Percentiles rank a stretch among this genome's conserved stretches.
phyloP scores from a whole-genome alignment of 1,140 invertebrate genomes.

The Lamellibrachia luymesi region DNA sequence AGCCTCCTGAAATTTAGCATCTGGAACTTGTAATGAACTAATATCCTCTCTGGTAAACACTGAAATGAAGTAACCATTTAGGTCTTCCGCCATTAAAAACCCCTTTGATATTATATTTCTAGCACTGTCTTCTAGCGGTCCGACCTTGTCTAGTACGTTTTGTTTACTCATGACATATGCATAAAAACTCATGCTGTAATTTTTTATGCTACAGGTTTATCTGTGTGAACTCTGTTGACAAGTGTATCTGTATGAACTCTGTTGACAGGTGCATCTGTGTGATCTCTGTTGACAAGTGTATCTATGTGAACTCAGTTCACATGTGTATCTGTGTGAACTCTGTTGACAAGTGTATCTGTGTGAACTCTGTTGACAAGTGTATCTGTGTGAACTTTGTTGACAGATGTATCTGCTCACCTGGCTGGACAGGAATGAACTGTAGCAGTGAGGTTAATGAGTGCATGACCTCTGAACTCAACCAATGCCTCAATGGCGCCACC shows the following conservation, averaged over 20 bases:
- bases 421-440: conserved; percentile 83
- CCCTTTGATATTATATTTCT: too few relatives aligned
- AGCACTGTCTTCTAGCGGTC: too few relatives aligned
- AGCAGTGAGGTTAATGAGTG: conserved; percentile 23
- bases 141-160: too few relatives aligned
- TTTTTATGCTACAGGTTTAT: background rate
- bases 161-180: too few relatives aligned
- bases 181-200: too few relatives aligned
- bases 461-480: conserved; percentile 10
- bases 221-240: background rate
- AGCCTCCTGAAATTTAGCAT: too few relatives aligned
- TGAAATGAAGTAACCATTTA: too few relatives aligned
- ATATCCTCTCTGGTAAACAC: too few relatives aligned
- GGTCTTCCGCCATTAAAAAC: too few relatives aligned
- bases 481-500: conserved; percentile 23
- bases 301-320: background rate
- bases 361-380: background rate
- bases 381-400: conserved; percentile 15
- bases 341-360: background rate
- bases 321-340: background rate
- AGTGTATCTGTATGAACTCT: background rate
- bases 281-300: conserved; percentile 62
- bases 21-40: too few relatives aligned
- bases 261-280: conserved; percentile 19
- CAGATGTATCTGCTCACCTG: conserved; percentile 22